These are phyloP conservation scores for Lophius piscatorius DNA, from an alignment of 2,113 vertebrate genomes.

Conservation along the genomic window DNA sequence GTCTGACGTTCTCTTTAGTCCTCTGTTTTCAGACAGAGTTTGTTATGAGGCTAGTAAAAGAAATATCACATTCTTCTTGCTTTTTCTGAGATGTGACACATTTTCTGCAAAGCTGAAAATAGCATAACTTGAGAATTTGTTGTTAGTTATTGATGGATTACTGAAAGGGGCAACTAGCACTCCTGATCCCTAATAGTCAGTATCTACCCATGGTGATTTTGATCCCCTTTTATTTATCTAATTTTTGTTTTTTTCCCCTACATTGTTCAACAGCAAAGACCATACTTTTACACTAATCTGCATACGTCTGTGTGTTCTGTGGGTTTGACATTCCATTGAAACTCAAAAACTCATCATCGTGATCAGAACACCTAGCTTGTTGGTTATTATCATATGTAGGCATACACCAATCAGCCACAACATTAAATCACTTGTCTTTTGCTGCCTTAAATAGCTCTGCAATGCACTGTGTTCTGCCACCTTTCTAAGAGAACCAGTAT, in stretches of 20 bases:
- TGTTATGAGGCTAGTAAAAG: no score
- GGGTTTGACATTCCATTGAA: neutral
- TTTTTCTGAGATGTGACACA: no score
- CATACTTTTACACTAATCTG: neutral
- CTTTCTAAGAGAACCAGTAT: no score
- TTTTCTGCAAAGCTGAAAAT: neutral
- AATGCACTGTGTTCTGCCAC: no score
- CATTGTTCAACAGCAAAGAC: slow-evolving; percentile 4
- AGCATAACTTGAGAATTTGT: neutral
- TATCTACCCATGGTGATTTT: neutral
- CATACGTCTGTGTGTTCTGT: neutral
- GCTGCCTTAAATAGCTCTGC: no score
- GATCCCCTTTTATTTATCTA: neutral
- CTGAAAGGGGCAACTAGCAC: neutral
- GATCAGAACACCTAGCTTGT: no score
- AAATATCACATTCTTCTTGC: no score
- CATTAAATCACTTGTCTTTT: no score
- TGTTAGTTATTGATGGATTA: neutral
- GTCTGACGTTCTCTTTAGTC: neutral
- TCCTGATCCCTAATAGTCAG: neutral
- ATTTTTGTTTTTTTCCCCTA: neutral
- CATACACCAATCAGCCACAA: no score
- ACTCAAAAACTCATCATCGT: no score
- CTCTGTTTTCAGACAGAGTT: no score
- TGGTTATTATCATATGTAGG: no score